Conservation (phyloP, 2,113 vertebrate genomes). For the Beaufortia kweichowensis region DNA sequence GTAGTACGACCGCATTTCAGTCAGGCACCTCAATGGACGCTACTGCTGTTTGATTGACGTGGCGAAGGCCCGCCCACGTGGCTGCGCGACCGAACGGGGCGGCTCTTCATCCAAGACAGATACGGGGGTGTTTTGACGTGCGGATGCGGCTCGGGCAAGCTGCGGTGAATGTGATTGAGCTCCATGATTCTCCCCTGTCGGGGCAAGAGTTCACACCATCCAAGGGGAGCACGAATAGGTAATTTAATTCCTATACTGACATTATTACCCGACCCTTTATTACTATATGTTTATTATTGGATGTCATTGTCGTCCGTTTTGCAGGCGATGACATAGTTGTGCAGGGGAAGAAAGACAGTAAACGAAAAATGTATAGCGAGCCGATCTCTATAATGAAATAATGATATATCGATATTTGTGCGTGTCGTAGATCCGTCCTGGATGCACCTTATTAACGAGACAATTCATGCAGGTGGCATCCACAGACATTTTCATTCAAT, state of each 20-base stretch:
- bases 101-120: slow-evolving; percentile 61
- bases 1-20: slow-evolving; percentile 33
- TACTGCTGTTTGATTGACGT: slow-evolving; percentile 43
- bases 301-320: slow-evolving; percentile 13
- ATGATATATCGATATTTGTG: slow-evolving; percentile 11
- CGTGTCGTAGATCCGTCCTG: not conserved
- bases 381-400: not conserved
- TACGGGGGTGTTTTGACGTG: slow-evolving; percentile 71
- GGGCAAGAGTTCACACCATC: slow-evolving; percentile 66
- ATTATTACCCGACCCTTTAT: slow-evolving; percentile 34
- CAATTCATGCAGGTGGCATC: slow-evolving; percentile 35
- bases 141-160: slow-evolving; percentile 68
- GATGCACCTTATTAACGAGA: slow-evolving; percentile 30
- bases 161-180: slow-evolving; percentile 75
- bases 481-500: slow-evolving; percentile 31
- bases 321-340: not conserved
- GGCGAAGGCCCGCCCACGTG: slow-evolving; percentile 52
- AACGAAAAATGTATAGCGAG: slow-evolving; percentile 11
- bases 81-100: not conserved
- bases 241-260: slow-evolving; percentile 55
- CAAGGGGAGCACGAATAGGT: slow-evolving; percentile 68
- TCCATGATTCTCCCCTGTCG: slow-evolving; percentile 64
- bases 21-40: slow-evolving; percentile 56
- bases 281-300: not conserved
- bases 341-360: not conserved